Conservation (phyloP, 1,140 invertebrate genomes). For the Branchinecta lindahli region DNA sequence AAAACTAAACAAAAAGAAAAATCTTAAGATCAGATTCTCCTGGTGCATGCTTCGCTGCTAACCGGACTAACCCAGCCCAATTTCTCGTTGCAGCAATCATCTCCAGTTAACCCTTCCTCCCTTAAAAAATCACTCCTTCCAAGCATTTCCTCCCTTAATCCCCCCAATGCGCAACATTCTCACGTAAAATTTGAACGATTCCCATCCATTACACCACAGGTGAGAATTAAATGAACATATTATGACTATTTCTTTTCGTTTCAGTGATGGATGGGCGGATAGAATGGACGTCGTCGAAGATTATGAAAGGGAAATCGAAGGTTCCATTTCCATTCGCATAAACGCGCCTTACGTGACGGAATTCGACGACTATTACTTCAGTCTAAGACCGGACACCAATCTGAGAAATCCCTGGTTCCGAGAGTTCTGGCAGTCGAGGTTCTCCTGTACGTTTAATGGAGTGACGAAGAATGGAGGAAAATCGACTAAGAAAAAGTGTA, state of each 20-base stretch:
- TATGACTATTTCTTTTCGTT: slow-evolving; percentile 22
- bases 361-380: slow-evolving; percentile 53
- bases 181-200: too few species aligned
- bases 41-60: too few species aligned
- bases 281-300: slow-evolving; percentile 53
- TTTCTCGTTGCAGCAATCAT: too few species aligned
- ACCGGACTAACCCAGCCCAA: too few species aligned
- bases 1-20: too few species aligned
- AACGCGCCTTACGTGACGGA: slow-evolving; percentile 47
- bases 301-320: slow-evolving; percentile 48
- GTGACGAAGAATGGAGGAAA: background rate
- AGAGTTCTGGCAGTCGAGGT: slow-evolving; percentile 56
- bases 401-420: slow-evolving; percentile 55
- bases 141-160: too few species aligned
- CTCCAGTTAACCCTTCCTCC: too few species aligned
- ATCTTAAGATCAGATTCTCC: too few species aligned
- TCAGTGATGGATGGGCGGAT: slow-evolving; percentile 58
- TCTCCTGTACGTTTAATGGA: slow-evolving; percentile 40
- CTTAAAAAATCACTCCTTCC: too few species aligned
- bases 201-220: too few species aligned
- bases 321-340: slow-evolving; percentile 55
- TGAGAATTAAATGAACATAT: too few species aligned
- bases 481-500: background rate
- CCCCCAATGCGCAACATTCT: too few species aligned
- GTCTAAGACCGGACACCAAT: slow-evolving; percentile 45